Evolutionary conservation across 2,888 invertebrate species (phyloP).

Genomic region (Salticus scenicus): DNA sequence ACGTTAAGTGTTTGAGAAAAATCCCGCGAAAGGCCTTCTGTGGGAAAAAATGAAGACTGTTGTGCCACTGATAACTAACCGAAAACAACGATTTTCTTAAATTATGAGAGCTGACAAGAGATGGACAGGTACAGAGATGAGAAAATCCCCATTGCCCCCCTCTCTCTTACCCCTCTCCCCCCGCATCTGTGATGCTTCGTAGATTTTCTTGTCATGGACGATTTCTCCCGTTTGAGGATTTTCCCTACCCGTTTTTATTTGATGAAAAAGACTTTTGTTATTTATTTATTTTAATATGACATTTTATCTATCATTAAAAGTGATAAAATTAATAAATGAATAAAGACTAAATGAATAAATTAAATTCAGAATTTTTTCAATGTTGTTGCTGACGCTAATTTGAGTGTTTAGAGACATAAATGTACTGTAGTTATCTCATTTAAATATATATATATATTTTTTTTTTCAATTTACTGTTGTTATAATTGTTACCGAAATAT

Average conservation of each 20-base stretch:
- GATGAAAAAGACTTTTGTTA: no score
- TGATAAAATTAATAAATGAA: no score
- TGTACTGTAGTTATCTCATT: no score
- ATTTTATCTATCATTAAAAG: no score
- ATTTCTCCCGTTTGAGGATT: neutral
- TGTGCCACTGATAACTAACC: conserved; percentile 34
- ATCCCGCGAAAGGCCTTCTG: conserved; percentile 43
- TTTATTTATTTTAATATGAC: no score
- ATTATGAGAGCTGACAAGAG: conserved; percentile 26
- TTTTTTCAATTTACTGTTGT: no score
- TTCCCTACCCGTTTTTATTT: neutral
- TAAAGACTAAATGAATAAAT: no score
- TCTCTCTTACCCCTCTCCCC: neutral
- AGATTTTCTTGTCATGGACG: neutral
- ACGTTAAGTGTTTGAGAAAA: conserved; percentile 54
- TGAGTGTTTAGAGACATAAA: no score
- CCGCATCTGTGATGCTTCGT: neutral
- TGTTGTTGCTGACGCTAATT: no score
- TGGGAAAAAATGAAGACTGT: conserved; percentile 53
- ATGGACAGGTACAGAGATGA: neutral
- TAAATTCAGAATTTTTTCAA: no score
- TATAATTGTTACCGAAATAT: no score
- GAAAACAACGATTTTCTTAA: conserved; percentile 39
- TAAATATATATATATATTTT: no score
- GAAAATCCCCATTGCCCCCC: neutral